phyloP scores from a whole-genome alignment of 2,797 vertebrate species.

The Craterocephalus amniculus region DNA sequence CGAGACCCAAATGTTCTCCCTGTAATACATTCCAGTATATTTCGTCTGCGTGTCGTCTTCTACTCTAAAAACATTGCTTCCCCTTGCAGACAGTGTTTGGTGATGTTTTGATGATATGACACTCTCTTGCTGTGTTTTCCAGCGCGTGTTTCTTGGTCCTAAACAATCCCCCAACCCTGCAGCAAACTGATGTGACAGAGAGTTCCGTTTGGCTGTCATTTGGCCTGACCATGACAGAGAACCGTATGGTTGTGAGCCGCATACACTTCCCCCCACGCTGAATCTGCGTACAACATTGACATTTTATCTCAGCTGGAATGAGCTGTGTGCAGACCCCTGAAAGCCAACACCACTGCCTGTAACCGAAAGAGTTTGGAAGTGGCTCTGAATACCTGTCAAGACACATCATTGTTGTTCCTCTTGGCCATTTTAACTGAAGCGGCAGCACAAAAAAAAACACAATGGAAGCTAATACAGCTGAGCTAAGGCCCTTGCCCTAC shows the following conservation, averaged over 20 bases:
- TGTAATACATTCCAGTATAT: background rate
- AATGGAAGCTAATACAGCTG: slow-evolving; percentile 24
- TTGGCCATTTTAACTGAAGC: slow-evolving; percentile 66
- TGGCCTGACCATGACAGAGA: slow-evolving; percentile 72
- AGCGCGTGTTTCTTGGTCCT: slow-evolving; percentile 51
- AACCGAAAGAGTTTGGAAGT: slow-evolving; percentile 53
- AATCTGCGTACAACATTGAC: slow-evolving; percentile 62
- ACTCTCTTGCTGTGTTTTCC: slow-evolving; percentile 36
- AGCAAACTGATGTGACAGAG: slow-evolving; percentile 70
- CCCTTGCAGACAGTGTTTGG: slow-evolving; percentile 18
- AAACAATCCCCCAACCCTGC: slow-evolving; percentile 63
- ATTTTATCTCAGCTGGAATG: slow-evolving; percentile 69
- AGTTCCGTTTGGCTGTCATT: slow-evolving; percentile 73
- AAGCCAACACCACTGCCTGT: slow-evolving; percentile 56
- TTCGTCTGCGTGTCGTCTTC: background rate
- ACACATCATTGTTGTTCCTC: slow-evolving; percentile 58
- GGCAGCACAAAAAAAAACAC: slow-evolving; percentile 27
- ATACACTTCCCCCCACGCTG: slow-evolving; percentile 45
- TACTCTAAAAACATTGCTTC: slow-evolving; percentile 30
- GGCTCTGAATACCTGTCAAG: slow-evolving; percentile 72
- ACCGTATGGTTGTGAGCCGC: slow-evolving; percentile 59
- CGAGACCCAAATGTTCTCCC: background rate
- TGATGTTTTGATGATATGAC: slow-evolving; percentile 45
- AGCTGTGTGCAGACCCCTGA: slow-evolving; percentile 61
- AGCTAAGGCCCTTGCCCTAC: slow-evolving; percentile 24